Percentiles rank a stretch among this genome's conserved stretches.
Conservation (phyloP, 2,888 invertebrate species). For the Platyscelio sp. region DNA sequence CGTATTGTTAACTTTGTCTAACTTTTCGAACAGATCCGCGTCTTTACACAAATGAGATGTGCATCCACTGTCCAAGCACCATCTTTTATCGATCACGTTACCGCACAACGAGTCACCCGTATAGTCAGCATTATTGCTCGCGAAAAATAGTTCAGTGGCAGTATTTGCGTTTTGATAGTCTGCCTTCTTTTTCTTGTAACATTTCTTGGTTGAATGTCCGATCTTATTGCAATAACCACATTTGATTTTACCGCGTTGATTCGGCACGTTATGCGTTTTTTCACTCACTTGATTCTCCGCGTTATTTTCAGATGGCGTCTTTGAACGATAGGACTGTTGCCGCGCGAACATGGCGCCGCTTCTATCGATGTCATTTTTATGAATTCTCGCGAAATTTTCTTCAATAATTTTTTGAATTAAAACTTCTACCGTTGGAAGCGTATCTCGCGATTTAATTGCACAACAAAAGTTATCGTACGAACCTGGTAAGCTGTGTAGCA, state of each 20-base stretch:
- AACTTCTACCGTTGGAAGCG: constrained; percentile 19
- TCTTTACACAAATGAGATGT: constrained; percentile 41
- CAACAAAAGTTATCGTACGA: background rate
- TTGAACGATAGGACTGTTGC: background rate
- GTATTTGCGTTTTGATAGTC: constrained; percentile 27
- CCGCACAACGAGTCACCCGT: background rate
- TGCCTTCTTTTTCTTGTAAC: constrained; percentile 1
- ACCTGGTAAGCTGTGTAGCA: background rate
- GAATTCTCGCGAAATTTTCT: constrained; percentile 21
- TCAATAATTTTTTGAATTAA: constrained; percentile 22
- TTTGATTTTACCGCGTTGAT: background rate
- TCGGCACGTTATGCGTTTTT: background rate
- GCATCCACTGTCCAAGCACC: constrained; percentile 40
- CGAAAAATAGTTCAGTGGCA: constrained; percentile 9
- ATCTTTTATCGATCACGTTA: background rate
- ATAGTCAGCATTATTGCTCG: background rate
- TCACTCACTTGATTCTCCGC: background rate
- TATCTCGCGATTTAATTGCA: too few relatives aligned
- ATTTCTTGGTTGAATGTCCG: constrained; percentile 5
- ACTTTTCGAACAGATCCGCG: constrained; percentile 4
- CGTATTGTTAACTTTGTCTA: background rate
- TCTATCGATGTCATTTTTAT: constrained; percentile 4
- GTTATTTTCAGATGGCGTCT: background rate
- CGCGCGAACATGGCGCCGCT: constrained; percentile 10
- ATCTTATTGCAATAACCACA: constrained; percentile 25